Evolutionary conservation across 2,797 vertebrate genomes (phyloP), one percentile per base, ranked within the genome.

Genomic region (Gephyroberyx darwinii): DNA sequence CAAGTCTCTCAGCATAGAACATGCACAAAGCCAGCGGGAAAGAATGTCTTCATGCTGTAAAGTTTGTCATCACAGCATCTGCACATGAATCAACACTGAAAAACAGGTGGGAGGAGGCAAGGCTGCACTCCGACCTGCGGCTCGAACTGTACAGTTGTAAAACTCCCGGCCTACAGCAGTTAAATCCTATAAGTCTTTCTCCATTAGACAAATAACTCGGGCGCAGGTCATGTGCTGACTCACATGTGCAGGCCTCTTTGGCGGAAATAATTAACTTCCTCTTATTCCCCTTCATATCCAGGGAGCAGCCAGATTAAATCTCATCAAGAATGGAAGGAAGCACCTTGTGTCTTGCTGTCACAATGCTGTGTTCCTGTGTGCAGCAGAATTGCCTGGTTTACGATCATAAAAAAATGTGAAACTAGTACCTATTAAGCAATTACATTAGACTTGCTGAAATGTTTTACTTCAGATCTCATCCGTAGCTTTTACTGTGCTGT

Each of bases 201-300:
- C 17, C 51, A 39, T 41, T 14, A 20, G 17, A 77, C 35, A 80
- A 69, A 63, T 63, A n/a, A 71, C 55, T 65, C 17, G 58, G 56
- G 63, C 75, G 58, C 31, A 41, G n/a, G 39, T 76, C 69, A 76
- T 66, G 68, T 86, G 78, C 71, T 14, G 47, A 77, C 59, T 89
- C 81, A 79, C 67, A 75, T 83, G 82, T 56, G 45, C 56, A 63
- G 47, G 20, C 48, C 8, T 62, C 20, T 53, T 69, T 54, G 33
- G 31, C 39, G 22, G 16, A 57, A 26, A 65, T 68, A 17, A 71
- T 53, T 65, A 66, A 82, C 74, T 84, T 90, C 85, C 85, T 77
- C 48, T 81, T 71, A 39, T n/a, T 31, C 4, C 31, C 19, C 45
- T 65, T 26, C 45, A 72, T 59, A 69, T 66, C 77, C 62, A 48